Evolutionary conservation across 1,140 invertebrate genomes (phyloP).

Genomic region (Sycophila sp.): DNA sequence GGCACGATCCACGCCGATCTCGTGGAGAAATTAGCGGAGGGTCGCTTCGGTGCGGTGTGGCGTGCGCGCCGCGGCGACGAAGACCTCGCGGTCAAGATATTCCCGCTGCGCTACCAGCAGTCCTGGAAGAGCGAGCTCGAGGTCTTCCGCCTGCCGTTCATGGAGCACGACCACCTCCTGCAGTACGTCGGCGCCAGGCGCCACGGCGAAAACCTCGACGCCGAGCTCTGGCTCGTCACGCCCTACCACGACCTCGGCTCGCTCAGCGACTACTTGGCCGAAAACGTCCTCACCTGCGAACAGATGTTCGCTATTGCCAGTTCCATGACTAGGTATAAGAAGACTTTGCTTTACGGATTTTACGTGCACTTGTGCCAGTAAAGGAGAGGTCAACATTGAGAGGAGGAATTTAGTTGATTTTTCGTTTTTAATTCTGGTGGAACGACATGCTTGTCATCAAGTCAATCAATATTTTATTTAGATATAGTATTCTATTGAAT

Average conservation of each 20-base stretch:
- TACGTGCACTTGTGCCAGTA: too few species aligned
- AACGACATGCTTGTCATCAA: too few species aligned
- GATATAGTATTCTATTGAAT: too few species aligned
- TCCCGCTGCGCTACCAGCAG: background rate
- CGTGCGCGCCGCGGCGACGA: background rate
- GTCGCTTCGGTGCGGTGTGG: conserved; percentile 12
- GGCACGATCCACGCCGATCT: background rate
- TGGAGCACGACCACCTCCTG: conserved; percentile 1
- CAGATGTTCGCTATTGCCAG: background rate
- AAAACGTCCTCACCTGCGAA: background rate
- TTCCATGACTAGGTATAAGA: background rate
- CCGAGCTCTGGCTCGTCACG: background rate
- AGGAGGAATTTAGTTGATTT: too few species aligned
- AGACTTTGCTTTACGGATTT: too few species aligned
- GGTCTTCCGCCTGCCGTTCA: background rate
- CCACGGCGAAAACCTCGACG: background rate
- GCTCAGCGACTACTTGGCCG: background rate
- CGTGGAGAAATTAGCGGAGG: background rate
- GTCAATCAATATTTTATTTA: too few species aligned
- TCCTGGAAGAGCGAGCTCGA: background rate
- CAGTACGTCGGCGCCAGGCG: background rate
- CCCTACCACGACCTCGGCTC: background rate
- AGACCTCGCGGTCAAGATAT: background rate
- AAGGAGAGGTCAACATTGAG: too few species aligned
- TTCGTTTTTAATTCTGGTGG: background rate